These are phyloP conservation scores for Monarcha castaneiventris DNA, from an alignment of 2,113 vertebrate genomes.

Conservation along the genomic window DNA sequence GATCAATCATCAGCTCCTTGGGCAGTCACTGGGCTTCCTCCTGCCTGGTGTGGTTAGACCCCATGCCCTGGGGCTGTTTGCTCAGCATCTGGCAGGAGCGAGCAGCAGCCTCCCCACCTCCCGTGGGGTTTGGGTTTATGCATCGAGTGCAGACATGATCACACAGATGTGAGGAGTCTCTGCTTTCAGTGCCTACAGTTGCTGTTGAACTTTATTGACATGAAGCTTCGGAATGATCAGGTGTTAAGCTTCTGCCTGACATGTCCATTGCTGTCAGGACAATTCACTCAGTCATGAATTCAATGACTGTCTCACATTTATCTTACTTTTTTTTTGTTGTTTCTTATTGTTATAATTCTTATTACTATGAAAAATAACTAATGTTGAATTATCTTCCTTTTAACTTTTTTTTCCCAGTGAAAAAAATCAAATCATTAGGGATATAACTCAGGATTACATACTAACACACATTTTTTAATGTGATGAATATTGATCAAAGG, in stretches of 20 bases:
- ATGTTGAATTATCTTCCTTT: not conserved
- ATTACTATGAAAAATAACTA: not conserved
- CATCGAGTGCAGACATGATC: not conserved
- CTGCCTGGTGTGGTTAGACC: not conserved
- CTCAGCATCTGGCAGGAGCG: not conserved
- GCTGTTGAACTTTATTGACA: not conserved
- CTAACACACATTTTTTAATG: not conserved
- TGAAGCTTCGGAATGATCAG: not conserved
- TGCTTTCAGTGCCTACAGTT: constrained; percentile 12
- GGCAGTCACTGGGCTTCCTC: not conserved
- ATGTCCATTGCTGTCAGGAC: not conserved
- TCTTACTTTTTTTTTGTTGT: not conserved
- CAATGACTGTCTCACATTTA: not conserved
- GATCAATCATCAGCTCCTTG: not conserved
- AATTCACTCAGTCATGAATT: not conserved
- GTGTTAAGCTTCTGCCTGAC: not conserved
- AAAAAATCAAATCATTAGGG: not conserved
- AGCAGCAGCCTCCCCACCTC: not conserved
- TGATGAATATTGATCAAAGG: constrained; percentile 19
- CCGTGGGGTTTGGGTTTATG: not conserved
- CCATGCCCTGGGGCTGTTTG: not conserved
- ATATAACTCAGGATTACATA: not conserved
- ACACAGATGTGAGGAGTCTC: not conserved
- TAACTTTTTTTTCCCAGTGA: not conserved
- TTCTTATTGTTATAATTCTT: not conserved